A percentile compares a stretch with the other conserved stretches of the same genome.
Evolutionary conservation across 1,140 invertebrate species (phyloP).

Genomic region (Zelostemma sp.): DNA sequence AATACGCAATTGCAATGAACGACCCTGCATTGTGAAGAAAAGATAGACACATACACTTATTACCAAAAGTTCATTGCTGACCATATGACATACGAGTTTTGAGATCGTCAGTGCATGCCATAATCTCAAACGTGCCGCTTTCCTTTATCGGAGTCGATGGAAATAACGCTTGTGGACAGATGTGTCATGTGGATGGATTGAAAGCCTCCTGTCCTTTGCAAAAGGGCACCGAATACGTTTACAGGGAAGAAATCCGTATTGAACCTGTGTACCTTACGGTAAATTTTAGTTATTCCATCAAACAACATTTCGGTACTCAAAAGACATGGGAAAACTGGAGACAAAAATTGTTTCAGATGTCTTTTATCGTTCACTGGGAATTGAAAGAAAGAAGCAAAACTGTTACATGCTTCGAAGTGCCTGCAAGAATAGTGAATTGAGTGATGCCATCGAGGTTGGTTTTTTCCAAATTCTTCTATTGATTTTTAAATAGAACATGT

Average conservation of each 20-base stretch:
- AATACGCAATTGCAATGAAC: conserved; percentile 73
- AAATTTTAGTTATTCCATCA: conserved; percentile 24
- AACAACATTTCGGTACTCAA: too few relatives aligned
- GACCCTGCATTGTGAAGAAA: conserved; percentile 76
- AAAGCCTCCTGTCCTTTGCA: conserved; percentile 77
- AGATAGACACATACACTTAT: conserved; percentile 70
- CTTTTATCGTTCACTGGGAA: conserved; percentile 75
- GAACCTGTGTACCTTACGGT: conserved; percentile 78
- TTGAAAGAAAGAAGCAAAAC: conserved; percentile 66
- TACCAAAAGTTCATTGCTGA: conserved; percentile 73
- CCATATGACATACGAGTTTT: conserved; percentile 66
- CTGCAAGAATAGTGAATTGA: conserved; percentile 71
- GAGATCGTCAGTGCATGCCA: conserved; percentile 73
- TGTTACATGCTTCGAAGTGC: conserved; percentile 77
- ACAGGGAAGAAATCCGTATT: conserved; percentile 78
- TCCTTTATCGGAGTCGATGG: conserved; percentile 84
- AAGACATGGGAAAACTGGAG: too few relatives aligned
- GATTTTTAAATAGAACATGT: background rate
- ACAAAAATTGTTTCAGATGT: conserved; percentile 53
- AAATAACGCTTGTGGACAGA: conserved; percentile 75
- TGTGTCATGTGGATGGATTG: conserved; percentile 72
- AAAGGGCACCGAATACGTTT: conserved; percentile 75
- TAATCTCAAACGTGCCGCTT: conserved; percentile 73
- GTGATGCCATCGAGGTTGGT: background rate
- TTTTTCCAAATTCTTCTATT: background rate